Evolutionary conservation across 2,888 invertebrate species (phyloP).

Genomic region (Melanchra persicariae): DNA sequence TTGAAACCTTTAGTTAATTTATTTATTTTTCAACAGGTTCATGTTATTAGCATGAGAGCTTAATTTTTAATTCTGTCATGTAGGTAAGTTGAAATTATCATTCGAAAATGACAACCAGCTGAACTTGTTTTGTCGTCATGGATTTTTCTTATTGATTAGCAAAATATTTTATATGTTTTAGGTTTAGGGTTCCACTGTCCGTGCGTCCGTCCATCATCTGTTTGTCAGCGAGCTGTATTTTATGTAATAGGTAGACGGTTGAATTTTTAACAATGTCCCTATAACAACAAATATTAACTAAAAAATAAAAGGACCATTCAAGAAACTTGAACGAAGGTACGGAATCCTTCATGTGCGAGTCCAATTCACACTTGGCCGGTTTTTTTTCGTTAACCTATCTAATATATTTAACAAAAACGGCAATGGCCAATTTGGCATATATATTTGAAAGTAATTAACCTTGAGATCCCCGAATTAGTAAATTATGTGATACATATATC

Average conservation of each 20-base stretch:
- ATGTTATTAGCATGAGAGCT: background rate
- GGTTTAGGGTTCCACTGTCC: no score
- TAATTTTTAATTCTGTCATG: background rate
- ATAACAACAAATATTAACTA: no score
- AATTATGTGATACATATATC: no score
- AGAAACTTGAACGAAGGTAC: background rate
- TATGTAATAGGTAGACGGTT: no score
- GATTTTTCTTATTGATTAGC: background rate
- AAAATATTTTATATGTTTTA: background rate
- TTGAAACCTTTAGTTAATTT: conserved; percentile 5
- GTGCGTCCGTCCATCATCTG: no score
- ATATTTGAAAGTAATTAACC: background rate
- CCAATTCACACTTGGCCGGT: background rate
- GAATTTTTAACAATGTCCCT: no score
- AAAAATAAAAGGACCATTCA: no score
- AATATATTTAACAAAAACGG: background rate
- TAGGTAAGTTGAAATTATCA: background rate
- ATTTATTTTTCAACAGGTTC: background rate
- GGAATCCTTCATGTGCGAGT: no score
- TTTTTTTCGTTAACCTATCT: background rate
- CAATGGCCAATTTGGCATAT: background rate
- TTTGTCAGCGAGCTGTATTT: no score
- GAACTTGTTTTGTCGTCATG: background rate
- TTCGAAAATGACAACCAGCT: background rate
- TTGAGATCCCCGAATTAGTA: background rate